A percentile compares a stretch with the other conserved stretches of the same genome.
These are phyloP conservation scores for Engraulis encrasicolus DNA, from an alignment of 2,113 vertebrate species.

Conservation along the genomic window DNA sequence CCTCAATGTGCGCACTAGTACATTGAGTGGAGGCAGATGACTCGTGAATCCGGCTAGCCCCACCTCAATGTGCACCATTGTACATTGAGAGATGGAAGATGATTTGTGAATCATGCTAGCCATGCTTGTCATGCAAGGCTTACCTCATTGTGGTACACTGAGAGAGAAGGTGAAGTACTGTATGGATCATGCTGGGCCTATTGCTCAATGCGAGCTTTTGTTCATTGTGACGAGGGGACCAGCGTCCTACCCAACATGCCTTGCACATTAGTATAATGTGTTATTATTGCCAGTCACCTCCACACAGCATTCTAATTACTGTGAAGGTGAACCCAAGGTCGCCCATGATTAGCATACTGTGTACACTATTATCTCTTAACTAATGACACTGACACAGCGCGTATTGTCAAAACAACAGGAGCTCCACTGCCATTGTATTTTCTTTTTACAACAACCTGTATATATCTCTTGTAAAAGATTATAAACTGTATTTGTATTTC, in stretches of 20 bases:
- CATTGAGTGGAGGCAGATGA: no score
- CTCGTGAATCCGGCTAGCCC: no score
- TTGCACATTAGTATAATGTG: not conserved
- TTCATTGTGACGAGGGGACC: not conserved
- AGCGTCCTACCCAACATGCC: not conserved
- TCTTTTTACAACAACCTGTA: constrained; percentile 80
- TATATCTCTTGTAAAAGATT: constrained; percentile 86
- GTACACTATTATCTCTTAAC: not conserved
- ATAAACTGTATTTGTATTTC: constrained; percentile 82
- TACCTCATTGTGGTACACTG: no score
- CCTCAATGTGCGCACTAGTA: no score
- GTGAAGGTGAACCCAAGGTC: not conserved
- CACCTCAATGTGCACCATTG: no score
- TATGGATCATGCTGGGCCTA: no score
- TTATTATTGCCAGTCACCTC: constrained; percentile 3
- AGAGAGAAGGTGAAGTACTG: no score
- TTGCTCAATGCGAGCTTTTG: not conserved
- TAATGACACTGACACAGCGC: constrained; percentile 74
- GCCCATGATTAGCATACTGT: not conserved
- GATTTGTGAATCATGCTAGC: no score
- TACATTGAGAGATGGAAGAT: no score
- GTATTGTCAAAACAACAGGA: constrained; percentile 73
- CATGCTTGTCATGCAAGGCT: no score
- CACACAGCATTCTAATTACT: not conserved
- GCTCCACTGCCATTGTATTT: constrained; percentile 73